phyloP scores from a whole-genome alignment of 1,140 invertebrate genomes.

The Bombus impatiens region DNA sequence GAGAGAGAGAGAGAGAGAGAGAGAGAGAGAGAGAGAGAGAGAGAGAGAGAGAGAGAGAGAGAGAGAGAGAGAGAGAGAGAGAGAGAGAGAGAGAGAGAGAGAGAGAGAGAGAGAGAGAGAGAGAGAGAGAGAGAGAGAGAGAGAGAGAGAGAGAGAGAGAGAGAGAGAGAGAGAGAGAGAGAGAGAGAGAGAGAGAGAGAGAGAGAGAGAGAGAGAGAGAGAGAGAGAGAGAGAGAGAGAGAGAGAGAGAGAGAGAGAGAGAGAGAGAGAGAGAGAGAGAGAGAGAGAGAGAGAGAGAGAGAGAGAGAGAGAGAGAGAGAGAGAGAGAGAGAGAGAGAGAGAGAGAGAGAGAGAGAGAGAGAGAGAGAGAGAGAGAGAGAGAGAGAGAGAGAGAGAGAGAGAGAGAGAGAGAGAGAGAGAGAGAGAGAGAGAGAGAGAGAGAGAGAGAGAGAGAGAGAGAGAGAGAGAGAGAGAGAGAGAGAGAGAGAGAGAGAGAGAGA shows the following conservation, averaged over 20 bases:
- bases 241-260: not conserved
- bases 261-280: constrained; percentile 22
- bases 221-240: constrained; percentile 31
- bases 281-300: constrained; percentile 8
- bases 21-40: not conserved
- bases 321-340: constrained; percentile 12
- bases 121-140: not conserved
- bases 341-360: not conserved
- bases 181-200: constrained; percentile 26
- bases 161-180: not conserved
- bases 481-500: not conserved
- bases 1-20: constrained; percentile 26
- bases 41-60: constrained; percentile 31
- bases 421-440: not conserved
- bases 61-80: not conserved
- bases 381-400: not conserved
- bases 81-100: constrained; percentile 22
- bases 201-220: not conserved
- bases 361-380: constrained; percentile 26
- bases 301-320: not conserved
- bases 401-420: constrained; percentile 31
- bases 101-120: constrained; percentile 8
- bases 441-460: constrained; percentile 22
- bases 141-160: constrained; percentile 12
- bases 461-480: constrained; percentile 8